These are phyloP conservation scores for Caranx ignobilis DNA, from an alignment of 2,113 vertebrate genomes.

Conservation along the genomic window DNA sequence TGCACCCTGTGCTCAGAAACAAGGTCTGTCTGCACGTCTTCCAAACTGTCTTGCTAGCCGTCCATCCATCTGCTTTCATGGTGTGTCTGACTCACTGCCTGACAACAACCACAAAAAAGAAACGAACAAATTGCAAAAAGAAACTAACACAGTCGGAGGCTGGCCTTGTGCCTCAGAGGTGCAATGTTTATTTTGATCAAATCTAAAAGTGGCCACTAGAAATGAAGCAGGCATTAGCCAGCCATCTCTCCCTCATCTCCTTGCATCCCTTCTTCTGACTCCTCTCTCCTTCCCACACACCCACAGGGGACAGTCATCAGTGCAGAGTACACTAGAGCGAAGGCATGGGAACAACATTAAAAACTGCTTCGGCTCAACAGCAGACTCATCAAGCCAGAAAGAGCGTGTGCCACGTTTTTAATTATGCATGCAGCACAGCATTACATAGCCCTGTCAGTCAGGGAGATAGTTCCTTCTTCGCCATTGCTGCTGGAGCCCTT, in stretches of 20 bases:
- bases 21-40: background rate
- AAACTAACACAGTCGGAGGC: constrained; percentile 1
- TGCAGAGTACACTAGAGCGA: constrained; percentile 43
- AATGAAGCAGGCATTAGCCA: constrained; percentile 34
- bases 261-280: constrained; percentile 25
- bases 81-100: constrained; percentile 1
- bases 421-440: constrained; percentile 69
- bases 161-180: constrained; percentile 29
- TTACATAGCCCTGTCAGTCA: constrained; percentile 58
- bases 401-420: constrained; percentile 58
- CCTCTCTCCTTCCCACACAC: constrained; percentile 47
- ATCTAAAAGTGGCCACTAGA: constrained; percentile 50
- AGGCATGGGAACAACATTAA: constrained; percentile 60
- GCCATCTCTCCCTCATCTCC: constrained; percentile 25
- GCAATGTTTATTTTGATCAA: constrained; percentile 55
- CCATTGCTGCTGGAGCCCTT: constrained; percentile 49
- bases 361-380: constrained; percentile 59
- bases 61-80: constrained; percentile 4
- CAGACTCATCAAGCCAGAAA: constrained; percentile 60
- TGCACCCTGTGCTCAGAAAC: constrained; percentile 10
- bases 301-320: constrained; percentile 56
- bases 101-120: constrained; percentile 2
- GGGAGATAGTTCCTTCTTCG: constrained; percentile 34
- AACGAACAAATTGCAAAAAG: constrained; percentile 18
- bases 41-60: background rate